Evolutionary conservation across 2,113 vertebrate genomes (phyloP).

Genomic region (Camelus bactrianus): DNA sequence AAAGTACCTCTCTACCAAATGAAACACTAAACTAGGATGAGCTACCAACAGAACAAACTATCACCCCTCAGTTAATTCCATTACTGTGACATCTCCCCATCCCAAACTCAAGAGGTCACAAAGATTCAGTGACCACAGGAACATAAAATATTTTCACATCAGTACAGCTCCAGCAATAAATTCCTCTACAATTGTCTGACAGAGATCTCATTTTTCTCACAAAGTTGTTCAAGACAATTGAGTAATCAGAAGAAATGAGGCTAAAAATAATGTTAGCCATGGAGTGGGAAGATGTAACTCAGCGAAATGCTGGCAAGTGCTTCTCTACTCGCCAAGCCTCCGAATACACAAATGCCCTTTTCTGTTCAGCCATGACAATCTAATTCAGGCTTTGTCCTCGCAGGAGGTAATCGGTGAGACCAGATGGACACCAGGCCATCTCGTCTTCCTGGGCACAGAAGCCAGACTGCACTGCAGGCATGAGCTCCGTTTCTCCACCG

Average conservation of each 20-base stretch:
- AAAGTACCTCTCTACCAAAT: neutral
- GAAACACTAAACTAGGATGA: slow-evolving; percentile 53
- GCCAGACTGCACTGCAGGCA: slow-evolving; percentile 77
- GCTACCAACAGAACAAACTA: neutral
- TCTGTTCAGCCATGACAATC: slow-evolving; percentile 69
- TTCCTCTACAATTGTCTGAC: slow-evolving; percentile 30
- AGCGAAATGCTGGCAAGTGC: neutral
- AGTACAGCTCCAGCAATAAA: slow-evolving; percentile 42
- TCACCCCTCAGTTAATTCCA: neutral
- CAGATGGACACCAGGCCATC: slow-evolving; percentile 73
- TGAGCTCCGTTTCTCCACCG: slow-evolving; percentile 1
- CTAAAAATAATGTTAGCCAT: slow-evolving; percentile 50
- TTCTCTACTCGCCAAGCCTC: neutral
- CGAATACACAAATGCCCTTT: slow-evolving; percentile 51
- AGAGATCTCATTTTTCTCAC: slow-evolving; percentile 47
- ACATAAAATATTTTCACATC: slow-evolving; percentile 24
- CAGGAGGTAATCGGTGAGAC: slow-evolving; percentile 61
- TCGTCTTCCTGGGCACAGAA: slow-evolving; percentile 67
- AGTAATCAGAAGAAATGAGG: slow-evolving; percentile 59
- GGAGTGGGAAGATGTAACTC: neutral
- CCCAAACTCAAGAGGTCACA: slow-evolving; percentile 8
- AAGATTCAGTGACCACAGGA: slow-evolving; percentile 40
- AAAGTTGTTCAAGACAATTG: slow-evolving; percentile 55
- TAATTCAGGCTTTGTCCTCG: slow-evolving; percentile 76
- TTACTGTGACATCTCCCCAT: neutral